Evolutionary conservation across 2,888 invertebrate species (phyloP), one percentile per base, ranked within the genome.

Genomic region (Bugulina stolonifera): DNA sequence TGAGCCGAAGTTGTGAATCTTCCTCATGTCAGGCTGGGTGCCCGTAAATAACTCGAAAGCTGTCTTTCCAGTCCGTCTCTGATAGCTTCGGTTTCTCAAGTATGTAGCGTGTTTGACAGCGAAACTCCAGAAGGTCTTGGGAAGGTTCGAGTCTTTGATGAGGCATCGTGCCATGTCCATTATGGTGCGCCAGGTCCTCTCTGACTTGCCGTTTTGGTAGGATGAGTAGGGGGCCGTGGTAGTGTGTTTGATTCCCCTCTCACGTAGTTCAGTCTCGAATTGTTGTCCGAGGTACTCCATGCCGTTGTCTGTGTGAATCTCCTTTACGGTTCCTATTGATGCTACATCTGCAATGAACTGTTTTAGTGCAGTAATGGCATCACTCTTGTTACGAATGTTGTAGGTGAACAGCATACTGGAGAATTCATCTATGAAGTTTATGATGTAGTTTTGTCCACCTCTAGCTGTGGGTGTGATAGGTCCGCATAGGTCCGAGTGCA

Each of bases 401-500:
- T 69, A 69, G 14, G 35, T 69, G 35, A 35, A 34, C 3, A 69
- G 22, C 69, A 57, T 57, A 57, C 57, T 57, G 5, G 5, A n/a
- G 57, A n/a, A 57, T 25, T 57, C 22, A 5, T 57, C 14, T 18
- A n/a, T 57, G 57, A 57, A 57, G 57, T n/a, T 57, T 57, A n/a
- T 18, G n/a, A 57, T n/a, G n/a, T 29, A 69, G 2, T 5, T 69
- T 18, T 34, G 35, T 25, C 69, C 69, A 10, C 3, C 69, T 23
- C 10, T 10, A 10, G 69, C 18, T 29, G 29, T 69, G 10, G 69
- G 25, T 18, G 18, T 27, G 32, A 69, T 35, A 25, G 69, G 69
- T n/a, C 29, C 69, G 34, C 35, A 35, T 14, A 69, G 3, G 29
- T 69, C 69, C 22, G 34, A 69, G 29, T 69, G 69, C 14, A 69